Evolutionary conservation across 2,797 vertebrate genomes (phyloP).

Genomic region (Cygnus olor): DNA sequence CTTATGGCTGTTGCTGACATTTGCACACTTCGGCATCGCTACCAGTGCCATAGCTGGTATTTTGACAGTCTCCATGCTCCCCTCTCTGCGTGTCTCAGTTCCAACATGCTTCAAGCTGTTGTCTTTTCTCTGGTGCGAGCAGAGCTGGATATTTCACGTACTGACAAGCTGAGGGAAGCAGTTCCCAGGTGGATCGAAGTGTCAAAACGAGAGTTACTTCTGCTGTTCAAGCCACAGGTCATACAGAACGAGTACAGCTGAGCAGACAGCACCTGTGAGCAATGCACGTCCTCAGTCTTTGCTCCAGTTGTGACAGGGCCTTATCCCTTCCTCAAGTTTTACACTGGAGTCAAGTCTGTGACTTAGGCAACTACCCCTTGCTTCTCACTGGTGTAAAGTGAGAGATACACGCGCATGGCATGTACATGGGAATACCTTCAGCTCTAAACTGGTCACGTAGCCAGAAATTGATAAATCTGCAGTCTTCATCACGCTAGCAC

Average conservation of each 20-base stretch:
- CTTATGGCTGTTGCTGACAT: background rate
- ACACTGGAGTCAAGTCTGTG: background rate
- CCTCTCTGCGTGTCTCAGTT: background rate
- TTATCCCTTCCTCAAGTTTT: background rate
- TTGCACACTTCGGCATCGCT: background rate
- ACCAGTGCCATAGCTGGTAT: background rate
- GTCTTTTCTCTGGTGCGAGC: background rate
- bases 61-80: background rate
- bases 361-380: background rate
- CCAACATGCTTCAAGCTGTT: background rate
- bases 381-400: background rate
- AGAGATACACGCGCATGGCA: accelerated
- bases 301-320: background rate
- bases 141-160: background rate
- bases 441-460: background rate
- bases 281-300: background rate
- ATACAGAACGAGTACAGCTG: background rate
- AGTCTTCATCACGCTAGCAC: background rate
- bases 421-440: background rate
- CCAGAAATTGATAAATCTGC: background rate
- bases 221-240: background rate
- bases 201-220: background rate
- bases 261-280: background rate
- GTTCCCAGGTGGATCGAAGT: background rate
- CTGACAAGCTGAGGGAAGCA: background rate